These are phyloP conservation scores for Margaritifera margaritifera DNA, from an alignment of 2,888 invertebrate genomes.

Conservation along the genomic window DNA sequence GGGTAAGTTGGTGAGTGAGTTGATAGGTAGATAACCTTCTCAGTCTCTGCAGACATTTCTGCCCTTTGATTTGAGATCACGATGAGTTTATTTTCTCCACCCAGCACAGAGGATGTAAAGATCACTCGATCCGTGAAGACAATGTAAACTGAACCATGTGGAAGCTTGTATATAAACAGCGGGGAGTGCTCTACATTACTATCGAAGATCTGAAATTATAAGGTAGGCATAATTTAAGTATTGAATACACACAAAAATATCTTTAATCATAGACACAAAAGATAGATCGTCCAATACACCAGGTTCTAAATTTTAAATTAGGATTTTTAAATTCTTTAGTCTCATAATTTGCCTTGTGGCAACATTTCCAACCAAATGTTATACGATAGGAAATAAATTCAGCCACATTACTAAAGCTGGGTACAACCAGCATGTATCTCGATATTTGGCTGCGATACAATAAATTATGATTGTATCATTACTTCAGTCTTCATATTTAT, in stretches of 20 bases:
- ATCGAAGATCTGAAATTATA: conserved; percentile 78
- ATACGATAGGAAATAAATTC: too few relatives aligned
- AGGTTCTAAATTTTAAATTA: too few relatives aligned
- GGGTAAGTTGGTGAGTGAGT: too few relatives aligned
- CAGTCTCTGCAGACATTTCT: conserved; percentile 72
- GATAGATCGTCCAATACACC: neutral
- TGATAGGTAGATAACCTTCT: conserved; percentile 10
- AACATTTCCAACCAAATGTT: neutral
- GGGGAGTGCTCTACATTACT: conserved; percentile 81
- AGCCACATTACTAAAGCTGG: too few relatives aligned
- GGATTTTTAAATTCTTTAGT: too few relatives aligned
- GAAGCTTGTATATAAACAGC: conserved; percentile 81
- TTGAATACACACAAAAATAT: neutral
- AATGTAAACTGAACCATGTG: conserved; percentile 78
- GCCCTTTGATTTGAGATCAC: conserved; percentile 78
- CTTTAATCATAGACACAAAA: conserved; percentile 19
- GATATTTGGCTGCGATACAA: too few relatives aligned
- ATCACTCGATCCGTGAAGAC: conserved; percentile 82
- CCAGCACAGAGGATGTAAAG: conserved; percentile 75
- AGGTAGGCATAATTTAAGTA: neutral
- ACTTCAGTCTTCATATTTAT: too few relatives aligned
- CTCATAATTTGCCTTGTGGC: neutral
- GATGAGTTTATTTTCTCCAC: conserved; percentile 66
- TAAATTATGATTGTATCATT: too few relatives aligned
- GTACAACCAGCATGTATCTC: too few relatives aligned